Conservation (phyloP, 2,797 vertebrate genomes). For the Chanos chanos region DNA sequence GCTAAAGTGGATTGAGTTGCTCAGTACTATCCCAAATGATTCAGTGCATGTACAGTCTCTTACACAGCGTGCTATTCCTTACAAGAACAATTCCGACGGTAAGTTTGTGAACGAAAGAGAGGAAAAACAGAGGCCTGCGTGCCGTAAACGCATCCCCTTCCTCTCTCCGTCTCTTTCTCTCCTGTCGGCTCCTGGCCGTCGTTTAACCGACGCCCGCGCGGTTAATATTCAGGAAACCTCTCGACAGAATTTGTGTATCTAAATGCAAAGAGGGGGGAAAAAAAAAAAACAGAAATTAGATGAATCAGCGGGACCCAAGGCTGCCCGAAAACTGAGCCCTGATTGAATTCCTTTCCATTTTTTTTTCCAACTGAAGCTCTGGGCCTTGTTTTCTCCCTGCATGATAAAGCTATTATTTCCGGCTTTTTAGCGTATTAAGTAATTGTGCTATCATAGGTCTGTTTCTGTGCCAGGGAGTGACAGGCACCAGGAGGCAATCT, state of each 20-base stretch:
- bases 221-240: slow-evolving; percentile 39
- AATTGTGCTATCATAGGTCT: slow-evolving; percentile 62
- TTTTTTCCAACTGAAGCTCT: slow-evolving; percentile 23
- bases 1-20: too few species aligned
- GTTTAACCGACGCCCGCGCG: slow-evolving; percentile 32
- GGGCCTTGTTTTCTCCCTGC: slow-evolving; percentile 33
- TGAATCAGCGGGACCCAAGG: slow-evolving; percentile 39
- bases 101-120: neutral
- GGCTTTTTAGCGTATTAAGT: slow-evolving; percentile 68
- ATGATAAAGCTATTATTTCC: slow-evolving; percentile 58
- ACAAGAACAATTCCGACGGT: neutral
- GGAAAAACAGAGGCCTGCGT: slow-evolving; percentile 2
- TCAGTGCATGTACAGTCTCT: too few species aligned
- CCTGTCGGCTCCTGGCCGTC: slow-evolving; percentile 18
- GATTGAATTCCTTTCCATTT: slow-evolving; percentile 46
- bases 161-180: neutral
- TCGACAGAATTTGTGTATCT: slow-evolving; percentile 30
- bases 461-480: slow-evolving; percentile 63
- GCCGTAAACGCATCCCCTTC: slow-evolving; percentile 1
- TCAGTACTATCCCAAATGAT: too few species aligned
- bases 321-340: slow-evolving; percentile 29
- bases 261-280: slow-evolving; percentile 27
- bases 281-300: slow-evolving; percentile 43
- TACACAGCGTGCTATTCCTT: too few species aligned
- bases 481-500: slow-evolving; percentile 64